Evolutionary conservation across 2,113 vertebrate genomes (phyloP).

Genomic region (Cryptotis parvus): DNA sequence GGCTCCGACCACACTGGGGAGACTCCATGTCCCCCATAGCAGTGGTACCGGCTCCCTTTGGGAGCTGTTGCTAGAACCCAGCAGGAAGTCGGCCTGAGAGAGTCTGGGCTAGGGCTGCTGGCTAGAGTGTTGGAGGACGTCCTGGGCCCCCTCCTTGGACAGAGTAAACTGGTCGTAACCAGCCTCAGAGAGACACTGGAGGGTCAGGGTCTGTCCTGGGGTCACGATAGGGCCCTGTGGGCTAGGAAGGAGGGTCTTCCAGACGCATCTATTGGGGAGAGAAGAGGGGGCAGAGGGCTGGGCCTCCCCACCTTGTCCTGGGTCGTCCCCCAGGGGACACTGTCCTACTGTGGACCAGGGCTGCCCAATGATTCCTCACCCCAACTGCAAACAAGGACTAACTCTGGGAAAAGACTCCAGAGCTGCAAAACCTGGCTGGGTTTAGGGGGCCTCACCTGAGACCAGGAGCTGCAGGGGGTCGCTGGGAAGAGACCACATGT

Average conservation of each 20-base stretch:
- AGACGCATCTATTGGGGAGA: neutral
- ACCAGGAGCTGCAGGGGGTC: constrained; percentile 14
- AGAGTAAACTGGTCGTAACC: rapidly evolving
- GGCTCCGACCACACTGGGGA: rapidly evolving
- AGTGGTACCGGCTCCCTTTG: neutral
- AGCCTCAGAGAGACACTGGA: neutral
- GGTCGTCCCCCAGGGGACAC: neutral
- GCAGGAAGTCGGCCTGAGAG: neutral
- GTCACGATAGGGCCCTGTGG: neutral
- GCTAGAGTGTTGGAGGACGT: rapidly evolving
- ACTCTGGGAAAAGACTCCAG: neutral
- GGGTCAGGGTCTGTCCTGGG: neutral
- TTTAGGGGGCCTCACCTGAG: constrained; percentile 27
- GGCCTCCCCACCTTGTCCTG: neutral
- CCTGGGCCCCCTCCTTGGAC: rapidly evolving
- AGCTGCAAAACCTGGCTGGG: neutral
- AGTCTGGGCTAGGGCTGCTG: neutral
- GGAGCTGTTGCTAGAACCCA: rapidly evolving
- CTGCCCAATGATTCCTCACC: neutral
- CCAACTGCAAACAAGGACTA: neutral
- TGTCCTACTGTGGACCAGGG: neutral
- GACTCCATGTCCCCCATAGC: rapidly evolving
- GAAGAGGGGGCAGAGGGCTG: neutral
- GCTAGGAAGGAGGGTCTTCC: neutral
- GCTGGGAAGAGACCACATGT: neutral